These are phyloP conservation scores for Pachyrhynchus sulphureomaculatus DNA, from an alignment of 1,140 invertebrate genomes.

Conservation along the genomic window DNA sequence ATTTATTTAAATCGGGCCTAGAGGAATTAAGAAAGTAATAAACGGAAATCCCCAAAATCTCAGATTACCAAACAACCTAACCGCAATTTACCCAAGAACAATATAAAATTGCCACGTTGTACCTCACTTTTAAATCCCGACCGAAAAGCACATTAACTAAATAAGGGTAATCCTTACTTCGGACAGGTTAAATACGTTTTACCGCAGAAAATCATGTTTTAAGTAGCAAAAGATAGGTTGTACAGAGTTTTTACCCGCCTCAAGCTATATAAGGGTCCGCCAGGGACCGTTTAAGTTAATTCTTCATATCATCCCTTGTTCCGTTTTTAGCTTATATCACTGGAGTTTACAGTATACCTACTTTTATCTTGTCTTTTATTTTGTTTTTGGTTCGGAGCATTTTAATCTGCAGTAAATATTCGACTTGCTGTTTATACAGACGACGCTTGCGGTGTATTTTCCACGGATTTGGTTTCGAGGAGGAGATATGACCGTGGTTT, in stretches of 20 bases:
- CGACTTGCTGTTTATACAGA: slow-evolving; percentile 28
- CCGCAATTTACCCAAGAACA: slow-evolving; percentile 25
- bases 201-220: slow-evolving; percentile 25
- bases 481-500: slow-evolving; percentile 25
- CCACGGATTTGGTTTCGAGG: slow-evolving; percentile 22
- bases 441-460: slow-evolving; percentile 24
- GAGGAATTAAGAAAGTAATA: neutral
- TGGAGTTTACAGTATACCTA: slow-evolving; percentile 5
- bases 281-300: slow-evolving; percentile 33
- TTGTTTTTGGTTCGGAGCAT: slow-evolving; percentile 29
- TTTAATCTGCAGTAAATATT: slow-evolving; percentile 35
- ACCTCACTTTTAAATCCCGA: slow-evolving; percentile 25
- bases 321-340: slow-evolving; percentile 9
- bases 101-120: slow-evolving; percentile 27
- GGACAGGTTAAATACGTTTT: slow-evolving; percentile 31
- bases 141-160: slow-evolving; percentile 27
- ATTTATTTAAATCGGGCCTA: neutral
- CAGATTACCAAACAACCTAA: neutral
- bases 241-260: slow-evolving; percentile 6
- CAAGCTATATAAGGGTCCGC: slow-evolving; percentile 2
- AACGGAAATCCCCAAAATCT: neutral
- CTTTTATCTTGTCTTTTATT: slow-evolving; percentile 31
- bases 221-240: slow-evolving; percentile 18
- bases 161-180: slow-evolving; percentile 30
- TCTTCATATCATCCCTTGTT: slow-evolving; percentile 32